Base-by-base conservation (phyloP, 2,888 invertebrate species). In the Oxycera nigricornis region DNA sequence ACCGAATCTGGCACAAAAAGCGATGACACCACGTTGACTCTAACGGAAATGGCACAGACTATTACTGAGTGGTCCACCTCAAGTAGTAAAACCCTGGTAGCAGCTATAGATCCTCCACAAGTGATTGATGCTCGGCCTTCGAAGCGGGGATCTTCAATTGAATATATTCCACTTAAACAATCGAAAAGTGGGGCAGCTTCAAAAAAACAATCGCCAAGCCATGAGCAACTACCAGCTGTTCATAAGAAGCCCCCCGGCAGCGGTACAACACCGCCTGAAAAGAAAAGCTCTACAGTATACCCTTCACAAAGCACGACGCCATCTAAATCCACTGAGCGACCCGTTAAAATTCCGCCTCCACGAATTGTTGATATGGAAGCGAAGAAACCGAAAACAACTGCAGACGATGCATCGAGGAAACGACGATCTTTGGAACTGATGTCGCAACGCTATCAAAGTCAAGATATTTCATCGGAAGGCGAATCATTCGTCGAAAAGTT, bases 51-150 rank as follows among this genome's bases (percentile, higher is more conserved):
- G 78, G 93, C 92, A 1, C 93, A 93, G 77, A 93, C 93, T 0
- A 91, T 93, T 79, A 93, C 93, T 0, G 94, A 94, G 78, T 94
- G 94, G 93, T 93, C 93, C 0, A 92, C 91, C 1, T 93, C 93
- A 77, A 91, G 91, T 22, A 93, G 92, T 79, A 91, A 92, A 74
- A 92, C 92, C 0, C 87, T 93, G 7, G 88, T 92, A 57, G 90
- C 90, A 11, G 90, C 91, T 39, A 86, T 87, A 14, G 87, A 87
- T 75, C 86, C 77, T 65, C 46, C 73, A 9, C 78, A 74, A 30
- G 31, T 57, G 2, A 77, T 77, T n/a, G 77, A 76, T 59, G 77
- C 73, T 39, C 77, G 80, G 2, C 46, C 72, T 9, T 57, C 61
- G 41, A 79, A 80, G 73, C 78, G 81, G 14, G 81, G 80, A 61